Evolutionary conservation across 2,888 invertebrate species (phyloP), one percentile per base, ranked within the genome.

Genomic region (Brachyopa scutellaris): DNA sequence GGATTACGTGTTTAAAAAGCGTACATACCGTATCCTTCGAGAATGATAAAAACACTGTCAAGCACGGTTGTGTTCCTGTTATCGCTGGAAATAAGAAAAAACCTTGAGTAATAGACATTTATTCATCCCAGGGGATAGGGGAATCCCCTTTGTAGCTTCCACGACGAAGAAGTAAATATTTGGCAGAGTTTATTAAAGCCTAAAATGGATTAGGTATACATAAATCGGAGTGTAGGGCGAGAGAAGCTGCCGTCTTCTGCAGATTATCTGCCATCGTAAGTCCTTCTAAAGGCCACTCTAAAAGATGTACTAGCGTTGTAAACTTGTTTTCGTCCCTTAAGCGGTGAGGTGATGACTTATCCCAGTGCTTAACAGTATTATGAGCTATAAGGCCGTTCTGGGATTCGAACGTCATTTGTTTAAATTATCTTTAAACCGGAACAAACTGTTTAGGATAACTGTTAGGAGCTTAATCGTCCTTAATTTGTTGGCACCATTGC

Each of bases 51-150:
- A 55, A 36, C n/a, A 45, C 15, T 33, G 33, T 38, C 69, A 47
- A 36, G 36, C 57, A 36, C 36, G 57, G 38, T 38, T 55, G 40
- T 69, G 57, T 59, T 38, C 29, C 47, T 69, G 49, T 57, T 69
- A 69, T 69, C 57, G 69, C 57, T 49, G 57, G 67, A 40, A 45
- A 19, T 15, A 13, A 38, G 11, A 23, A 64, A 29, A n/a, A 2
- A 9, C 9, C 36, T 33, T 67, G 42, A 45, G 33, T 53, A 15
- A 8, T 42, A 45, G 42, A 67, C 23, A 42, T 7, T 38, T 13
- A n/a, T 31, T 42, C 15, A n/a, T n/a, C n/a, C n/a, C n/a, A n/a
- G n/a, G n/a, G n/a, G n/a, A n/a, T n/a, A n/a, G n/a, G n/a, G n/a
- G n/a, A n/a, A n/a, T n/a, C n/a, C n/a, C n/a, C n/a, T n/a, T n/a